phyloP scores from a whole-genome alignment of 2,113 vertebrate species.

The Phodopus roborovskii region DNA sequence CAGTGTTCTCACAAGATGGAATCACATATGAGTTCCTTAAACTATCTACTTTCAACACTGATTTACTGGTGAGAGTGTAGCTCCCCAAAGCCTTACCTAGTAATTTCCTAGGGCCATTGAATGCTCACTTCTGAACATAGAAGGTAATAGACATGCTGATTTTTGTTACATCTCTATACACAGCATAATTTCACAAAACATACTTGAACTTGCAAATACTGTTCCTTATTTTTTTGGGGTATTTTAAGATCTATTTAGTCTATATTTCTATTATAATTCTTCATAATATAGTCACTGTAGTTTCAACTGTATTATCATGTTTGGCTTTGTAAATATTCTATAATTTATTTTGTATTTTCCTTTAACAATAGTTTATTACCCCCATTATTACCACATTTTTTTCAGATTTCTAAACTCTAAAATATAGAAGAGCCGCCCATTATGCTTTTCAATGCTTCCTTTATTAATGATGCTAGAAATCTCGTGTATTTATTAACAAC shows the following conservation, averaged over 20 bases:
- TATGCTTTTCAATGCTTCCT: not conserved
- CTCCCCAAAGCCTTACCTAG: not conserved
- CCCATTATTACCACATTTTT: not conserved
- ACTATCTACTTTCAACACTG: not conserved
- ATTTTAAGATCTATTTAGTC: not conserved
- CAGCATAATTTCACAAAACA: not conserved
- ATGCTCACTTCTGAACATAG: not conserved
- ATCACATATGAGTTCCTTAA: not conserved
- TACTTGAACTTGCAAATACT: not conserved
- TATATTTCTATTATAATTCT: not conserved
- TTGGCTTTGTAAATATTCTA: not conserved
- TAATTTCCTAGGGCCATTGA: not conserved
- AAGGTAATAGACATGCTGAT: accelerated
- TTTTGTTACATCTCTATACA: not conserved
- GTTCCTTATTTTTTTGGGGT: not conserved
- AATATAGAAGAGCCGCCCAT: not conserved
- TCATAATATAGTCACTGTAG: not conserved
- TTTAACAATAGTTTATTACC: not conserved
- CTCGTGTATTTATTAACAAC: not conserved
- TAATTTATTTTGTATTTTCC: not conserved
- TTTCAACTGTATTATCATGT: not conserved
- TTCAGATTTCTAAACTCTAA: not conserved
- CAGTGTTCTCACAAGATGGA: not conserved
- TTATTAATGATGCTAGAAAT: not conserved
- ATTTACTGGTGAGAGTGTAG: not conserved